A percentile compares a stretch with the other conserved stretches of the same genome.
phyloP scores from a whole-genome alignment of 2,113 vertebrate species.

The Nanorana parkeri region DNA sequence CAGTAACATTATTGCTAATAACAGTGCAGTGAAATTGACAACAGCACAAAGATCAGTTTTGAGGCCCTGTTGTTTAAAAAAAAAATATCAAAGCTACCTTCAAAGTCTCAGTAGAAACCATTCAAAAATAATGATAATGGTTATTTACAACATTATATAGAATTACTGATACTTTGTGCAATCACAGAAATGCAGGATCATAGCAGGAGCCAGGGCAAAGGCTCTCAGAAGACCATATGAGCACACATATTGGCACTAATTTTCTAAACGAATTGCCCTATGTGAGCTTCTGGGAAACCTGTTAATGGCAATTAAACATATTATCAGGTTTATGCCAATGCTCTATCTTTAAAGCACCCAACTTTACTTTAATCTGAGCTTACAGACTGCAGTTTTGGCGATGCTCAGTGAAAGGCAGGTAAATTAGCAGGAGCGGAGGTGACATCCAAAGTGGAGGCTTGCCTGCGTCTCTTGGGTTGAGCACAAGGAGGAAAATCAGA shows the following conservation, averaged over 20 bases:
- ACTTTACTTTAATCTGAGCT: no score
- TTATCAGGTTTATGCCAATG: no score
- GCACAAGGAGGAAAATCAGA: no score
- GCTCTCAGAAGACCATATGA: not conserved
- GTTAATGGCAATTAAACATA: no score
- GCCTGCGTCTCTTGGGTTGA: no score
- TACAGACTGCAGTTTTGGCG: no score
- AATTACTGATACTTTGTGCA: constrained; percentile 1
- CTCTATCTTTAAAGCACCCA: no score
- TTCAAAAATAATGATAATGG: not conserved
- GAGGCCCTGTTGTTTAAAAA: not conserved
- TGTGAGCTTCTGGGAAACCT: no score
- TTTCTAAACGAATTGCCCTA: not conserved
- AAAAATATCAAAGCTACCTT: not conserved
- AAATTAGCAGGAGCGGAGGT: no score
- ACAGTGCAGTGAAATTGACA: not conserved
- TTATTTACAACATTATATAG: not conserved
- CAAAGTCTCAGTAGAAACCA: not conserved
- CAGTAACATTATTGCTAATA: not conserved
- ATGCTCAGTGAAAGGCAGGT: no score
- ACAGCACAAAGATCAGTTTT: not conserved
- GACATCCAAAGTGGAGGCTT: no score
- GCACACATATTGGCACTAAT: not conserved
- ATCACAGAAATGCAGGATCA: constrained; percentile 6
- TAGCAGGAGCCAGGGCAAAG: not conserved